Conservation (phyloP, 2,888 invertebrate species). For the Zonitis immaculata region DNA sequence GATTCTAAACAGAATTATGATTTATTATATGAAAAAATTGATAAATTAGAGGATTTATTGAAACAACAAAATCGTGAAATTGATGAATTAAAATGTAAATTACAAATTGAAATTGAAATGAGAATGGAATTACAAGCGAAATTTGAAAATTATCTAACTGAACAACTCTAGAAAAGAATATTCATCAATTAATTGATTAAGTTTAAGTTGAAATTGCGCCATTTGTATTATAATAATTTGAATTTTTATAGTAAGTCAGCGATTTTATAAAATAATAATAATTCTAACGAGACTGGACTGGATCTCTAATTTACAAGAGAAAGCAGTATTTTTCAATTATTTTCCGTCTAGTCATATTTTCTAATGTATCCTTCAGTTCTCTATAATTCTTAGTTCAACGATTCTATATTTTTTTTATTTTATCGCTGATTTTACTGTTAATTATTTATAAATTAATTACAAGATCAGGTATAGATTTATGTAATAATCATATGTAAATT, state of each 20-base stretch:
- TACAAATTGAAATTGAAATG: conserved; percentile 61
- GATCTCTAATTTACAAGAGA: conserved; percentile 1
- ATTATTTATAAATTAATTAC: neutral
- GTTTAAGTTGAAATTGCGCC: conserved; percentile 7
- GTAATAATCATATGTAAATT: neutral
- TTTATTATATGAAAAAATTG: too few species aligned
- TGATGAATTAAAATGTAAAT: conserved; percentile 58
- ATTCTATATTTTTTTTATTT: neutral
- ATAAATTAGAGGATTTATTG: conserved; percentile 55
- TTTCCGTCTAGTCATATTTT: neutral
- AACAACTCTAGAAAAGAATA: conserved; percentile 9
- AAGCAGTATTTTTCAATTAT: neutral
- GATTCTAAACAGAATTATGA: conserved; percentile 41
- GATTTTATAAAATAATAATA: conserved; percentile 12
- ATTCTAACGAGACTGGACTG: conserved; percentile 3
- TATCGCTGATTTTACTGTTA: neutral
- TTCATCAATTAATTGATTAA: conserved; percentile 6
- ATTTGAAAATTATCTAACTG: conserved; percentile 53
- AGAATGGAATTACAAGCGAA: conserved; percentile 61
- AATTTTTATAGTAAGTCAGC: conserved; percentile 6
- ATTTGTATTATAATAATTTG: conserved; percentile 8
- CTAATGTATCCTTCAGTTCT: neutral
- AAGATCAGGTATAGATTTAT: neutral
- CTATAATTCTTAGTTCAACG: neutral
- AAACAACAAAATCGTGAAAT: conserved; percentile 60